A percentile compares a stretch with the other conserved stretches of the same genome.
Evolutionary conservation across 2,797 vertebrate species (phyloP).

Genomic region (Acanthis flammea): DNA sequence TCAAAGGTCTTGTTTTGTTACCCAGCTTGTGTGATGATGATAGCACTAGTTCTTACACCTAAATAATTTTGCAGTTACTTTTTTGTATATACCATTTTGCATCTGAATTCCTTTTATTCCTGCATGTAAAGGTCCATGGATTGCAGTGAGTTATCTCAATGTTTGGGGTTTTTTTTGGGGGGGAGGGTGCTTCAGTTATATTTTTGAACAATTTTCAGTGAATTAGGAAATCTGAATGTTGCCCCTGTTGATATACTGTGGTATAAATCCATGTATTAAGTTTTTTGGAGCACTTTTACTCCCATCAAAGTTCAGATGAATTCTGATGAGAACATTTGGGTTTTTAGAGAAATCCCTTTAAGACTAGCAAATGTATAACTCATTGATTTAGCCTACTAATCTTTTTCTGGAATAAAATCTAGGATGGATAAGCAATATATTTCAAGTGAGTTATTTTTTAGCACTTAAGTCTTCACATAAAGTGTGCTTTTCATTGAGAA

Average conservation of each 20-base stretch:
- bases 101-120: not conserved
- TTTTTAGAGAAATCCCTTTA: not conserved
- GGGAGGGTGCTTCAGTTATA: fast-evolving
- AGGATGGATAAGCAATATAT: not conserved
- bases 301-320: not conserved
- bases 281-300: not conserved
- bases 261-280: not conserved
- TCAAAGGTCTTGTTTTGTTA: not conserved
- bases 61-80: not conserved
- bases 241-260: not conserved
- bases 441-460: not conserved
- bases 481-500: not conserved
- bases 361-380: not conserved
- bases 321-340: not conserved
- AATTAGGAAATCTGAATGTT: not conserved
- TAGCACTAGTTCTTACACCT: not conserved
- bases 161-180: not conserved
- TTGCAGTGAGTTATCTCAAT: not conserved
- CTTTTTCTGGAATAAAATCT: not conserved
- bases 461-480: not conserved
- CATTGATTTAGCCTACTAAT: not conserved
- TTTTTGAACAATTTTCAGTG: not conserved
- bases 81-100: not conserved
- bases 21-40: not conserved
- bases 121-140: not conserved